phyloP scores from a whole-genome alignment of 2,888 invertebrate genomes.

The Melieria picta region DNA sequence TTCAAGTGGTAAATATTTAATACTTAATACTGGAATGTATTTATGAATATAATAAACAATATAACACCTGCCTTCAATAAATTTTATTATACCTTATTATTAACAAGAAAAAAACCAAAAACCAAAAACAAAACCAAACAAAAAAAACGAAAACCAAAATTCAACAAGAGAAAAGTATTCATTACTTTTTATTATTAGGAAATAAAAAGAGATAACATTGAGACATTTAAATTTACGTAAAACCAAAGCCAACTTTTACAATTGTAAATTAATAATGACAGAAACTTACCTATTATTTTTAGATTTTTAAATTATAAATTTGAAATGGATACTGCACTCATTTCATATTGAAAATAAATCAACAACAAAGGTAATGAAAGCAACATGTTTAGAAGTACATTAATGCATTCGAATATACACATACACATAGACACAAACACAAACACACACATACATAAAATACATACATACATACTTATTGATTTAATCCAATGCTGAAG shows the following conservation, averaged over 20 bases:
- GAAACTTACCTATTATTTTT: slow-evolving; percentile 34
- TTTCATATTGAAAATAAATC: slow-evolving; percentile 35
- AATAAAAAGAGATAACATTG: slow-evolving; percentile 34
- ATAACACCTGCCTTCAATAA: slow-evolving; percentile 63
- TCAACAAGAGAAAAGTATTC: slow-evolving; percentile 46
- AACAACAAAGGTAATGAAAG: slow-evolving; percentile 21
- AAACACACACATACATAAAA: neutral
- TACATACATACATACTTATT: slow-evolving; percentile 1
- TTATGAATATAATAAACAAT: slow-evolving; percentile 56
- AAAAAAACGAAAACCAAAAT: slow-evolving; percentile 26
- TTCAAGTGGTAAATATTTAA: slow-evolving; percentile 35
- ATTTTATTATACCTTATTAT: slow-evolving; percentile 55
- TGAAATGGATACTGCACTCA: slow-evolving; percentile 31
- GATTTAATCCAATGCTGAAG: neutral
- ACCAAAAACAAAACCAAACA: slow-evolving; percentile 26
- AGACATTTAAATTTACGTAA: slow-evolving; percentile 39
- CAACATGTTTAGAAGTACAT: neutral
- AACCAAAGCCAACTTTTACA: slow-evolving; percentile 45
- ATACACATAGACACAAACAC: neutral
- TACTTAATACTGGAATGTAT: slow-evolving; percentile 51
- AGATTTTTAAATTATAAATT: slow-evolving; percentile 43
- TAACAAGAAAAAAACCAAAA: slow-evolving; percentile 22
- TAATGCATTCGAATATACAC: no score
- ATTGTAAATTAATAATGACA: slow-evolving; percentile 44
- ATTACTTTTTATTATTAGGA: slow-evolving; percentile 59